Percentiles rank a stretch among this genome's conserved stretches.
Conservation (phyloP, 1,140 invertebrate genomes). For the Neoseiulus cucumeris region DNA sequence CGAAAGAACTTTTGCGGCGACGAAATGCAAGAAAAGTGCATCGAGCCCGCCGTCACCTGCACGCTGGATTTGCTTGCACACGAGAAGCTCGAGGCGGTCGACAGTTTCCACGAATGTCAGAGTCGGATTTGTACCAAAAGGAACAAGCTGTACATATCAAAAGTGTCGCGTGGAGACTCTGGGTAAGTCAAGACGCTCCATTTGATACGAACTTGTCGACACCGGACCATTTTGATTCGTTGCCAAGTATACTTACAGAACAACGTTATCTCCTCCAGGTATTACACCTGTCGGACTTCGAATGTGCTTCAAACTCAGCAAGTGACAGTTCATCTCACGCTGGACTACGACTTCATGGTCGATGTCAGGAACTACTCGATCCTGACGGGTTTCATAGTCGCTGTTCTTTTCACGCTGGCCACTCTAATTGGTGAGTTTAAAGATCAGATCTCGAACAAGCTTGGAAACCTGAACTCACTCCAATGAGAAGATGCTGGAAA, state of each 20-base stretch:
- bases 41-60: not conserved
- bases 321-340: constrained; percentile 33
- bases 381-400: constrained; percentile 51
- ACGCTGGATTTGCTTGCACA: not conserved
- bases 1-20: not conserved
- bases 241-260: too few relatives aligned
- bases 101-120: not conserved
- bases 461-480: too few relatives aligned
- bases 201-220: not conserved
- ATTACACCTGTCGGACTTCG: not conserved
- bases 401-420: constrained; percentile 50
- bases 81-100: not conserved
- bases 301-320: not conserved
- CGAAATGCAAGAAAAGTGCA: not conserved
- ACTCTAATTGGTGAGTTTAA: constrained; percentile 50
- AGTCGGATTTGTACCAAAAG: not conserved
- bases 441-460: too few relatives aligned
- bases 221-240: too few relatives aligned
- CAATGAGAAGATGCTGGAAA: too few relatives aligned
- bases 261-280: not conserved
- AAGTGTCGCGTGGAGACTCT: not conserved
- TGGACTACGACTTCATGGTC: constrained; percentile 57
- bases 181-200: not conserved
- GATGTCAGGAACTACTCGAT: constrained; percentile 62
- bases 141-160: constrained; percentile 1